These are phyloP conservation scores for Diabrotica balteata DNA, from an alignment of 2,888 invertebrate genomes.

Conservation along the genomic window DNA sequence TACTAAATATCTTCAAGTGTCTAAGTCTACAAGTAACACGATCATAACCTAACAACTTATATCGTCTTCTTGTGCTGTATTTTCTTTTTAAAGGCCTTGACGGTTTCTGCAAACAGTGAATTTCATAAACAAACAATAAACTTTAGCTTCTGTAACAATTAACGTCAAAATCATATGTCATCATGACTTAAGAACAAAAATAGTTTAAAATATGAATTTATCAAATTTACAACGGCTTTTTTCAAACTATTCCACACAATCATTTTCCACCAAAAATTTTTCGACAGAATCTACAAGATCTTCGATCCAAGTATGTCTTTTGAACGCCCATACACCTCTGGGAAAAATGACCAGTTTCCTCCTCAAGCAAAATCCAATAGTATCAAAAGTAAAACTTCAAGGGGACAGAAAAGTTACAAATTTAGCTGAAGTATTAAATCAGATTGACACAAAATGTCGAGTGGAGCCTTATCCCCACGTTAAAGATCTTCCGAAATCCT, in stretches of 20 bases:
- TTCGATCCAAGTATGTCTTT: conserved; percentile 54
- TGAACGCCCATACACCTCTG: conserved; percentile 64
- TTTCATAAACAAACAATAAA: no score
- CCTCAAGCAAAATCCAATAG: conserved; percentile 64
- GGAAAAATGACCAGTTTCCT: conserved; percentile 64
- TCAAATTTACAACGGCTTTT: conserved; percentile 14
- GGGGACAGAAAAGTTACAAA: conserved; percentile 49
- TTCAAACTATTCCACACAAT: conserved; percentile 3
- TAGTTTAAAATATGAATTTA: conserved; percentile 33
- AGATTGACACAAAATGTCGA: conserved; percentile 53
- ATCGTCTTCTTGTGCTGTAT: no score
- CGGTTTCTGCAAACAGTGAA: no score
- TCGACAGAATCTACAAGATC: conserved; percentile 13
- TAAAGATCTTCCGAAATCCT: conserved; percentile 45
- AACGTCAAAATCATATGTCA: conserved; percentile 8
- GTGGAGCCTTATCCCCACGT: conserved; percentile 44
- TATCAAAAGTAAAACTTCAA: conserved; percentile 52
- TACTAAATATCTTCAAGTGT: no score
- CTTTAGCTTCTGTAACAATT: no score
- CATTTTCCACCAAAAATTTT: conserved; percentile 6
- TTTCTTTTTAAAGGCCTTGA: no score
- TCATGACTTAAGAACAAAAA: conserved; percentile 32
- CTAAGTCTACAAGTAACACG: no score
- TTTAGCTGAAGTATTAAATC: conserved; percentile 51
- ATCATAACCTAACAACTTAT: no score